Evolutionary conservation across 1,140 invertebrate species (phyloP).

Genomic region (Liolophura sinensis): DNA sequence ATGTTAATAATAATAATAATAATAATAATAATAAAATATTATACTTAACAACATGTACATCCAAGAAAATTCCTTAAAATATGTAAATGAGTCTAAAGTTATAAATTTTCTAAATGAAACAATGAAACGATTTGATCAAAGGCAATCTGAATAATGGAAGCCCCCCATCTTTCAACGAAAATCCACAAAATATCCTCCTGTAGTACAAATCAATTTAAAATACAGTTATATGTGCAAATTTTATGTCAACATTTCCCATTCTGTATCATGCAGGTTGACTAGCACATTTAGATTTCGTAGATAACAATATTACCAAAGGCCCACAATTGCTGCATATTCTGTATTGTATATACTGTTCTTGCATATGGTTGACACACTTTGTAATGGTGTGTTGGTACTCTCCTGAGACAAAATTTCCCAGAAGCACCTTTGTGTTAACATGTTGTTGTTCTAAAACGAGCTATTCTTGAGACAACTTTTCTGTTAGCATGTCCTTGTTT

Average conservation of each 20-base stretch:
- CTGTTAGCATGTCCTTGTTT: background rate
- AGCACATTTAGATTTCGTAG: too few relatives aligned
- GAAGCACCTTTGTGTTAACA: too few relatives aligned
- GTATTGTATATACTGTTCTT: too few relatives aligned
- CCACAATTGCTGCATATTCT: too few relatives aligned
- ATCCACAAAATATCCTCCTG: background rate
- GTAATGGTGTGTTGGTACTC: too few relatives aligned
- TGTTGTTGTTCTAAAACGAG: too few relatives aligned
- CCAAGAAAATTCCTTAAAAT: background rate
- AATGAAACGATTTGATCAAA: background rate
- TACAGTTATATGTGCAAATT: too few relatives aligned
- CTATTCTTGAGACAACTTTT: too few relatives aligned
- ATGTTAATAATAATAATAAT: constrained; percentile 1
- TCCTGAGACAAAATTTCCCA: too few relatives aligned
- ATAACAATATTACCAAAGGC: too few relatives aligned
- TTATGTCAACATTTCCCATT: too few relatives aligned
- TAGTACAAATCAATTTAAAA: background rate
- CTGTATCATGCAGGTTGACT: background rate
- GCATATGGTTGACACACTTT: too few relatives aligned
- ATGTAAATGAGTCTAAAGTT: background rate
- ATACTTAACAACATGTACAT: background rate
- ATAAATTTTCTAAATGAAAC: background rate
- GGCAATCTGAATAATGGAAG: background rate
- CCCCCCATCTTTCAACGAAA: background rate
- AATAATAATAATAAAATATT: constrained; percentile 4